Percentiles rank a stretch among this genome's conserved stretches.
Conservation (phyloP, 1,140 invertebrate genomes). For the Drosophila pseudoobscura region DNA sequence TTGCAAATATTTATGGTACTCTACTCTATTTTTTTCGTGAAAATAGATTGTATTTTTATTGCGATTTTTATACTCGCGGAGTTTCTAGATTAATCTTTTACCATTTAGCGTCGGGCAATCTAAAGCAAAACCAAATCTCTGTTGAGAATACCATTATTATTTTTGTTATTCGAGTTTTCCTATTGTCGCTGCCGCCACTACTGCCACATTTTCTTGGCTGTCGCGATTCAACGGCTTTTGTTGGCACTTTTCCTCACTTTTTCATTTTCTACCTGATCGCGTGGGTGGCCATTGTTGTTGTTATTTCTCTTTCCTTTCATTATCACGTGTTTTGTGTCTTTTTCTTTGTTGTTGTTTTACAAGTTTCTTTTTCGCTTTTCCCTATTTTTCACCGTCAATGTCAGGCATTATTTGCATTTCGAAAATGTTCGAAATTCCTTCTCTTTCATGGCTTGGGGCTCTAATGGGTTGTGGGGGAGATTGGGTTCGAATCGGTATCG, state of each 20-base stretch:
- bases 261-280: conserved; percentile 42
- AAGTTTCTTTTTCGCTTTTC: conserved; percentile 25
- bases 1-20: conserved; percentile 56
- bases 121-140: too few species aligned
- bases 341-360: conserved; percentile 31
- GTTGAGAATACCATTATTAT: too few species aligned
- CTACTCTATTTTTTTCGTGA: too few species aligned
- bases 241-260: conserved; percentile 22
- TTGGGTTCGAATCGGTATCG: not conserved
- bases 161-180: not conserved
- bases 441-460: conserved; percentile 34
- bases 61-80: not conserved
- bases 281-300: conserved; percentile 56
- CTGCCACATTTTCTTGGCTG: conserved; percentile 51
- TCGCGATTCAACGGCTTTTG: conserved; percentile 16
- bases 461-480: conserved; percentile 12
- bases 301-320: conserved; percentile 49
- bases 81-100: not conserved
- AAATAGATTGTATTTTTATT: too few species aligned
- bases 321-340: conserved; percentile 64
- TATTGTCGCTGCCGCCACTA: not conserved
- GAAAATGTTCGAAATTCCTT: conserved; percentile 39
- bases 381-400: conserved; percentile 49
- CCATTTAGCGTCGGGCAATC: too few species aligned
- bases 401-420: conserved; percentile 61